Evolutionary conservation across 2,113 vertebrate genomes (phyloP).

Genomic region (Saimiri boliviensis): DNA sequence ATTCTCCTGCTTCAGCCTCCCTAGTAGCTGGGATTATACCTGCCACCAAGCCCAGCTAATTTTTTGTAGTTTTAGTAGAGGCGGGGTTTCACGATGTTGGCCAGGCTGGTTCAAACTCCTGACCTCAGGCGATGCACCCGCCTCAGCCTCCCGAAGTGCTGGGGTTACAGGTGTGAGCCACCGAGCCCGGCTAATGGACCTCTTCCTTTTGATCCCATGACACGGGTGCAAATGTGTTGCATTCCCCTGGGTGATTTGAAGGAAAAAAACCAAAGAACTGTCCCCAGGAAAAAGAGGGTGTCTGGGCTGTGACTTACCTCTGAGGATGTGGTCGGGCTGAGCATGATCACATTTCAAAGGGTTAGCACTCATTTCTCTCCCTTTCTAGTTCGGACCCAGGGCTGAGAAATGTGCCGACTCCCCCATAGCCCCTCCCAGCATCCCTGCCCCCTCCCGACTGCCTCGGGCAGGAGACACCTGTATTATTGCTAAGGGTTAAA

Average conservation of each 20-base stretch:
- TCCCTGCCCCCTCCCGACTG: background rate
- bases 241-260: background rate
- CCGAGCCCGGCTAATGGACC: too few relatives aligned
- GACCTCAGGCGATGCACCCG: too few relatives aligned
- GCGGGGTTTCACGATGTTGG: too few relatives aligned
- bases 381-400: background rate
- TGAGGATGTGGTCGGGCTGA: background rate
- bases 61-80: too few relatives aligned
- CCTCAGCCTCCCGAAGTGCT: too few relatives aligned
- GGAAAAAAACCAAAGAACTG: background rate
- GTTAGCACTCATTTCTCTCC: background rate
- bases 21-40: too few relatives aligned
- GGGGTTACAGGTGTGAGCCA: too few relatives aligned
- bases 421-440: background rate
- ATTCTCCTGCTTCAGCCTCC: too few relatives aligned
- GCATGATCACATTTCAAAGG: background rate
- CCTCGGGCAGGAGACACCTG: constrained; percentile 67
- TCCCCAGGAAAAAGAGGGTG: background rate
- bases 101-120: too few relatives aligned
- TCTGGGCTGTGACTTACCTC: background rate
- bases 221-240: fast-evolving
- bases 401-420: background rate
- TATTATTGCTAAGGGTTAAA: constrained; percentile 79
- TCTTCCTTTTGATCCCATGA: background rate
- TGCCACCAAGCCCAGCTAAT: too few relatives aligned